Percentiles rank a stretch among this genome's conserved stretches.
phyloP scores from a whole-genome alignment of 1,140 invertebrate genomes.

The Pseudachorutes palmiensis region DNA sequence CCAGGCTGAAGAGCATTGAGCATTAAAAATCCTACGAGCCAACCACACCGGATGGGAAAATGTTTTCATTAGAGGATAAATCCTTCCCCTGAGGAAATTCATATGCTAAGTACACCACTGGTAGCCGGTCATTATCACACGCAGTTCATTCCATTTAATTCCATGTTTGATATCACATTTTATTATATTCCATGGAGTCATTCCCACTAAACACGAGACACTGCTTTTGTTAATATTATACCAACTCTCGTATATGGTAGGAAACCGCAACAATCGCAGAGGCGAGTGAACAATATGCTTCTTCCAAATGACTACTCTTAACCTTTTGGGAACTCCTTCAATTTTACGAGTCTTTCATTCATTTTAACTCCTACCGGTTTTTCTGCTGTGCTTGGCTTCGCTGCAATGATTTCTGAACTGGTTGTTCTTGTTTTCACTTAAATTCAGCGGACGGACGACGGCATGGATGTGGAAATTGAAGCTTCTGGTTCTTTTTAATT shows the following conservation, averaged over 20 bases:
- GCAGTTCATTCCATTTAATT: conserved; percentile 1
- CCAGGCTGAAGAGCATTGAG: background rate
- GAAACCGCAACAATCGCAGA: too few species aligned
- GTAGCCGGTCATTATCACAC: conserved; percentile 9
- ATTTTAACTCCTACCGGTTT: background rate
- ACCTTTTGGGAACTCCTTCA: background rate
- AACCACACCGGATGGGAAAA: background rate
- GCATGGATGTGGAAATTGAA: background rate
- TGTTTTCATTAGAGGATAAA: background rate
- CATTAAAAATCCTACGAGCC: background rate
- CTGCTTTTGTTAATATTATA: background rate
- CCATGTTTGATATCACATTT: background rate
- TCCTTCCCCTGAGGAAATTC: background rate
- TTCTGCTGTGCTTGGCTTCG: background rate
- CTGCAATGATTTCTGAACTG: background rate
- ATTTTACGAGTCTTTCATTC: background rate
- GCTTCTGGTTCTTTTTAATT: background rate
- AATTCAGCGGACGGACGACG: too few species aligned
- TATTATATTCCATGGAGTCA: background rate
- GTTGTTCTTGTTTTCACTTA: background rate
- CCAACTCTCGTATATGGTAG: background rate
- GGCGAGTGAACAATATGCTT: background rate
- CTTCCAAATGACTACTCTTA: background rate
- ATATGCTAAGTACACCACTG: background rate
- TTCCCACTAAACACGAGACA: background rate